Evolutionary conservation across 1,140 invertebrate genomes (phyloP).

Genomic region (Babylonia areolata): DNA sequence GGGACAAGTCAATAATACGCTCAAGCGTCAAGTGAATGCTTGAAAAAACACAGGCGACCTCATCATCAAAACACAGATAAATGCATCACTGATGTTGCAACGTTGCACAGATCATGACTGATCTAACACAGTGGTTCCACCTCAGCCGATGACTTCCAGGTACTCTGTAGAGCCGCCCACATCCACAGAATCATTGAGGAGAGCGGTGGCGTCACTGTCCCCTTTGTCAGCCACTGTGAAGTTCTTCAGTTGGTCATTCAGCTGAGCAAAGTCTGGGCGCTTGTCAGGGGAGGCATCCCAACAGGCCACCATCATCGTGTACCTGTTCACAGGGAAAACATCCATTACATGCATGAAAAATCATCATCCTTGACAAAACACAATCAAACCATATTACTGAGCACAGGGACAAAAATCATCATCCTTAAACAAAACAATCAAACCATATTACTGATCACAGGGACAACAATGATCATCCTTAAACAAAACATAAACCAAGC

Average conservation of each 20-base stretch:
- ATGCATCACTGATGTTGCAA: not conserved
- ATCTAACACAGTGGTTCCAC: not conserved
- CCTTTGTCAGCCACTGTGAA: constrained; percentile 47
- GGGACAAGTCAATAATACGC: not conserved
- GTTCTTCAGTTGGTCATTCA: constrained; percentile 54
- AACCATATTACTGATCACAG: not conserved
- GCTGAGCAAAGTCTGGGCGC: constrained; percentile 86
- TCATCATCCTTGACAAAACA: no score
- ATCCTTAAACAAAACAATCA: no score
- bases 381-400: no score
- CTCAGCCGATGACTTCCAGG: constrained; percentile 59
- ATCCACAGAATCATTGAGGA: constrained; percentile 52
- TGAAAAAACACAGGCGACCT: no score
- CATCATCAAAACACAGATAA: not conserved
- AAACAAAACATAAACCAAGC: not conserved
- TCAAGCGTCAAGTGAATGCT: no score
- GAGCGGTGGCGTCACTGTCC: constrained; percentile 45
- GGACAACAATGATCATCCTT: not conserved
- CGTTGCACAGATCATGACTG: not conserved
- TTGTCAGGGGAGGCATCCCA: constrained; percentile 87
- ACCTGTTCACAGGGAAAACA: constrained; percentile 75
- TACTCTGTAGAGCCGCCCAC: constrained; percentile 61
- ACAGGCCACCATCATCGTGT: constrained; percentile 90
- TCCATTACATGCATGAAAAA: no score
- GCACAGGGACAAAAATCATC: no score